Evolutionary conservation across 1,140 invertebrate genomes (phyloP).

Genomic region (Batillaria attramentaria): DNA sequence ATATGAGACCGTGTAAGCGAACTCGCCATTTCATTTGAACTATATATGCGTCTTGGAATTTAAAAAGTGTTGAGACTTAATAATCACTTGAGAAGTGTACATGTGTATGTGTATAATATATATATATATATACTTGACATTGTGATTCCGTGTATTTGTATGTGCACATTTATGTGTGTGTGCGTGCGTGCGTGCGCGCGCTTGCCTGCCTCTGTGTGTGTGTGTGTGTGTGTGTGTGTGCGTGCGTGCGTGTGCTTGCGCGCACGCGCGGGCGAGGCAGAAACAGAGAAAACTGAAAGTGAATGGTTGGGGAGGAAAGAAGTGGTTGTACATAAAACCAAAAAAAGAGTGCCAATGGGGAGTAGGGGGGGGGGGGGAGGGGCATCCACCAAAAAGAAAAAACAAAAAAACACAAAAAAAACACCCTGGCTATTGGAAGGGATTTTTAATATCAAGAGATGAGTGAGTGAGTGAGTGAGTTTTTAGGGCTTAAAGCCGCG

Average conservation of each 20-base stretch:
- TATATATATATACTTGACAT: no score
- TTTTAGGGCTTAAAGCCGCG: no score
- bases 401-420: neutral
- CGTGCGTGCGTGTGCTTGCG: neutral
- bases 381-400: neutral
- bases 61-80: no score
- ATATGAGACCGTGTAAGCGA: no score
- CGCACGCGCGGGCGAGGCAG: neutral
- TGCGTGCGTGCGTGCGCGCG: neutral
- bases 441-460: no score
- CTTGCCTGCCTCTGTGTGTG: constrained; percentile 6
- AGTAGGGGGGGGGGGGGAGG: neutral
- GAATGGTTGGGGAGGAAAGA: constrained; percentile 20
- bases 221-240: constrained; percentile 1
- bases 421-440: neutral
- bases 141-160: no score
- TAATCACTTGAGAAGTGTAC: no score
- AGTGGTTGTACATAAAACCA: constrained; percentile 10
- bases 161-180: neutral
- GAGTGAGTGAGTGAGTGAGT: no score
- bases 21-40: no score
- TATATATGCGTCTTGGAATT: no score
- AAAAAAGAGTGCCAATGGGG: constrained; percentile 18
- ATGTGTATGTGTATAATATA: no score
- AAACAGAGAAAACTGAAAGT: neutral